Conservation (phyloP, 2,113 vertebrate genomes). For the Pelusios castaneus region DNA sequence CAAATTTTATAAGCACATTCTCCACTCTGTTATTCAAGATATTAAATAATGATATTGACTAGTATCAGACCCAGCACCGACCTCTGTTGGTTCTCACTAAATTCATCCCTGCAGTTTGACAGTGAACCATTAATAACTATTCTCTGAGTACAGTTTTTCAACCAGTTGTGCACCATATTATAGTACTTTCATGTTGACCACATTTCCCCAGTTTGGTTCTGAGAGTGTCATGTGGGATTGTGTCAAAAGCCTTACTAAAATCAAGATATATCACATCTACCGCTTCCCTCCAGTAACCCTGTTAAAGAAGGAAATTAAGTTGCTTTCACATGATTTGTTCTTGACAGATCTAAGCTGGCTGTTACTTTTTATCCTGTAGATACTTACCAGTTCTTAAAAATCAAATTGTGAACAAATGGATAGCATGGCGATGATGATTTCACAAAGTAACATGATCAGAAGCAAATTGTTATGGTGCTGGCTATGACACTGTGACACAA, state of each 20-base stretch:
- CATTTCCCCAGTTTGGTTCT: background rate
- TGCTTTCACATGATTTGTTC: background rate
- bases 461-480: background rate
- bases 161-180: background rate
- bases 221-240: background rate
- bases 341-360: background rate
- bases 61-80: background rate
- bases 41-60: background rate
- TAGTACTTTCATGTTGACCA: background rate
- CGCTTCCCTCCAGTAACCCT: background rate
- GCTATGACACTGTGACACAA: fast-evolving
- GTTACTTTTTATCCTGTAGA: background rate
- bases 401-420: background rate
- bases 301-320: background rate
- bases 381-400: background rate
- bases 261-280: background rate
- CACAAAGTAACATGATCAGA: background rate
- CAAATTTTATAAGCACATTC: background rate
- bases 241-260: background rate
- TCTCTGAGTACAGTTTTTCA: background rate
- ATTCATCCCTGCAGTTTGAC: background rate
- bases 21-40: background rate
- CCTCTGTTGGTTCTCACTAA: background rate
- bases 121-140: background rate
- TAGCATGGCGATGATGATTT: background rate